Evolutionary conservation across 1,140 invertebrate genomes (phyloP).

Genomic region (Drosophila nebulosa): DNA sequence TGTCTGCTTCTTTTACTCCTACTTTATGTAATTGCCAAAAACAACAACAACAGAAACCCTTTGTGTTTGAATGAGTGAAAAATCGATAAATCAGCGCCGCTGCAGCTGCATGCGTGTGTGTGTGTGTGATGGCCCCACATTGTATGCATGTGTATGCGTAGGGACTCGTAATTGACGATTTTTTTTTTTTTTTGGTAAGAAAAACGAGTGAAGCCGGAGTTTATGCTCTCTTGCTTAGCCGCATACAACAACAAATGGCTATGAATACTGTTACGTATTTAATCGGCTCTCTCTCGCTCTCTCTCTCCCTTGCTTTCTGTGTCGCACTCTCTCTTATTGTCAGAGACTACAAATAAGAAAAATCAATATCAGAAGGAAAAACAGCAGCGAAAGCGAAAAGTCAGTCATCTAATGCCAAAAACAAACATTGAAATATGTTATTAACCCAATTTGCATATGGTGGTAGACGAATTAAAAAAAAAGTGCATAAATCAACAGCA

Average conservation of each 20-base stretch:
- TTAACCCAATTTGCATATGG: slow-evolving; percentile 68
- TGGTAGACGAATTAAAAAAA: background rate
- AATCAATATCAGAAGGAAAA: slow-evolving; percentile 62
- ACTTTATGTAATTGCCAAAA: slow-evolving; percentile 64
- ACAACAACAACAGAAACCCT: slow-evolving; percentile 7
- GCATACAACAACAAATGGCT: slow-evolving; percentile 47
- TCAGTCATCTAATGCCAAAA: slow-evolving; percentile 38
- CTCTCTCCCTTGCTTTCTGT: slow-evolving; percentile 33
- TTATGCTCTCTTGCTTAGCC: slow-evolving; percentile 18
- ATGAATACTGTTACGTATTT: slow-evolving; percentile 40
- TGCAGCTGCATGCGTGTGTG: slow-evolving; percentile 53
- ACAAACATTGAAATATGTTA: slow-evolving; percentile 63
- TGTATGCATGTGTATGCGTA: slow-evolving; percentile 53
- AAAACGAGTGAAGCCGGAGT: slow-evolving; percentile 8
- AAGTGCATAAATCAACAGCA: background rate
- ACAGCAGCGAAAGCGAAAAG: slow-evolving; percentile 51
- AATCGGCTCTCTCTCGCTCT: slow-evolving; percentile 25
- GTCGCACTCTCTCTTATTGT: slow-evolving; percentile 24
- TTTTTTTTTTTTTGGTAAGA: slow-evolving; percentile 18
- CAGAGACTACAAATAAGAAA: slow-evolving; percentile 58
- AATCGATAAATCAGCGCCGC: slow-evolving; percentile 77
- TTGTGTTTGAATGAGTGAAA: slow-evolving; percentile 44
- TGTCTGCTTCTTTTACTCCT: background rate
- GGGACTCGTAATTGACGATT: slow-evolving; percentile 54
- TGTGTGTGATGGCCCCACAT: background rate